Percentiles rank a stretch among this genome's conserved stretches.
Evolutionary conservation across 2,113 vertebrate species (phyloP).

Genomic region (Riparia riparia): DNA sequence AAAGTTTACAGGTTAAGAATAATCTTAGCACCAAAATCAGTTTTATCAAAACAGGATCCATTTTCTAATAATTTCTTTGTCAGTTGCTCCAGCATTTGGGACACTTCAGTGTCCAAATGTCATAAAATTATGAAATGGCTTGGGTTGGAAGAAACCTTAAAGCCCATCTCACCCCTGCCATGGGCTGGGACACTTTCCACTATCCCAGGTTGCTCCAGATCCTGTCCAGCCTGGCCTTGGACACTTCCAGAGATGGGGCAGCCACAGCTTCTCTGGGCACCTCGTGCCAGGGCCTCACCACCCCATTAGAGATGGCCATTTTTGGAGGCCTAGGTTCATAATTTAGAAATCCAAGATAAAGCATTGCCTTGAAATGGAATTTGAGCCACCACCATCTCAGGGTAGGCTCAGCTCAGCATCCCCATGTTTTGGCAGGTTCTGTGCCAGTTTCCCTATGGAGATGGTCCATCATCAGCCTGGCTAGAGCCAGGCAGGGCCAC

Average conservation of each 20-base stretch:
- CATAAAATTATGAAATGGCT: neutral
- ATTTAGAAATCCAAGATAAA: neutral
- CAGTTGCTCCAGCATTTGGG: neutral
- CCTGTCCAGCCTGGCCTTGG: fast-evolving
- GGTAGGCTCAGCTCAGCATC: neutral
- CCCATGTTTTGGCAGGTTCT: neutral
- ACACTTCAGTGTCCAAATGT: neutral
- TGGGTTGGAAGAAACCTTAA: neutral
- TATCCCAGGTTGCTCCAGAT: neutral
- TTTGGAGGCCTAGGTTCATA: neutral
- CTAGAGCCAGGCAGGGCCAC: neutral
- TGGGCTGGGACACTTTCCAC: neutral
- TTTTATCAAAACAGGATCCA: neutral
- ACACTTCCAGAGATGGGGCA: neutral
- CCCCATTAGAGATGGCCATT: neutral
- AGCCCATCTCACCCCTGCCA: neutral
- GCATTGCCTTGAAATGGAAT: neutral
- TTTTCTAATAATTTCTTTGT: conserved; percentile 2
- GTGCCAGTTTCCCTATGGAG: neutral
- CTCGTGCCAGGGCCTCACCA: neutral
- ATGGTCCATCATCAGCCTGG: neutral
- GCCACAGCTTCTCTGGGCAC: fast-evolving
- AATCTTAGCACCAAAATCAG: neutral
- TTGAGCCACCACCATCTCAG: neutral
- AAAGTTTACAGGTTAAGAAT: neutral